Evolutionary conservation across 2,888 invertebrate genomes (phyloP), one percentile per base, ranked within the genome.

Genomic region (Trisateles emortualis): DNA sequence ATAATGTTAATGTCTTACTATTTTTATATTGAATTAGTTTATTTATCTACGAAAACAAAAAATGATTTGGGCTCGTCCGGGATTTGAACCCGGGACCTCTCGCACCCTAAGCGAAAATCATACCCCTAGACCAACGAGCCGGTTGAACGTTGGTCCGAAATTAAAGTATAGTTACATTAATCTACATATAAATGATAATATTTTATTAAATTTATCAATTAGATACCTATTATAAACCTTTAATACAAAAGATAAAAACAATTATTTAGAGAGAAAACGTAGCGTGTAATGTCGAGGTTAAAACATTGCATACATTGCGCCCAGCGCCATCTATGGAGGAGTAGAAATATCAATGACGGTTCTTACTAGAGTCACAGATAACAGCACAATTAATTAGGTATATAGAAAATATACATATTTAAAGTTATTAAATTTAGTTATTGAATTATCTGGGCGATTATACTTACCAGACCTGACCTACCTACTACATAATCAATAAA

Each of bases 81-180:
- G 92, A 93, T 92, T 93, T 93, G 93, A 93, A 93, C 93, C 92
- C 92, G 91, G 91, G 92, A 93, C 92, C 92, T 92, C 91, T 93
- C 92, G 92, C 92, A 93, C 92, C 93, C 92, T 86, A 93, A 92
- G 92, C 92, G 93, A 92, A 87, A 92, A 93, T 92, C 92, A 93
- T 93, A 93, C 92, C 92, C 91, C 93, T 93, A 92, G 93, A 93
- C 93, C 93, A 93, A 93, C 92, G 92, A 92, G 92, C 92, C 92
- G 63, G 56, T 78, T 41, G 47, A 1, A 0, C 0, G 0, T 0
- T 0, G 0, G 0, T 0, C 0, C 1, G 52, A 84, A 84, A 84
- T 69, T 70, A 14, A 5, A 0, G 38, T 46, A 32, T 3, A 22
- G 22, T 22, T 5, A n/a, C 22, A 22, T 22, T 22, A 8, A 3